Base-by-base conservation (phyloP, 2,113 vertebrate genomes). In the Rhipidura dahli region DNA sequence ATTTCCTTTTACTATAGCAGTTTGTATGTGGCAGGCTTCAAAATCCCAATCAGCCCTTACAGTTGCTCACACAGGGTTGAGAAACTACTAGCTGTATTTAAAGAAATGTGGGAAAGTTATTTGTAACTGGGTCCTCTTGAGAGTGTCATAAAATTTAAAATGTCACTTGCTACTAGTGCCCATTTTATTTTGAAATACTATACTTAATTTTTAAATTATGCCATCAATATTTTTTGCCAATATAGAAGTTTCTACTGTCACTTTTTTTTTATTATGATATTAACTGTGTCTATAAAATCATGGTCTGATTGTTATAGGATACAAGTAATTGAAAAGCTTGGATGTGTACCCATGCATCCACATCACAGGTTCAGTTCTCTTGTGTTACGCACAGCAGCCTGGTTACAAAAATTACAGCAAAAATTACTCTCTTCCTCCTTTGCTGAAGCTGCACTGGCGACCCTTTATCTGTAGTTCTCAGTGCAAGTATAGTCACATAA, bases 1-100 rank as follows among this genome's bases (percentile, higher is more conserved):
- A 93, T 93, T 96, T 96, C 73, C 90, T 93, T 97, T 96, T 92
- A 94, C 76, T 87, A 3, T 87, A 80, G 60, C 57, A 87, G 78
- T 63, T 81, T 24, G 22, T 83, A 72, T 86, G 94, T 82, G 83
- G 57, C 68, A 95, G 60, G 61, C 83, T 91, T 94, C 77, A 93
- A 90, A 90, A 90, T 93, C 80, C 39, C 80, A 82, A 92, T 94
- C 83, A 84, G 53, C 50, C 54, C 49, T 89, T 93, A 66, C 49
- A 83, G 75, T 86, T 83, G 83, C 75, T 85, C 28, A 86, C 51
- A 63, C 4, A 7, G 21, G 77, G 51, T 37, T 73, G 65, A 88
- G 85, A 96, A 88, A 76, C 59, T 84, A 65, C 54, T 69, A 31
- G 20, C 60, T 92, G 14, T 91, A 92, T 92, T 87, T 64, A 90